phyloP scores from a whole-genome alignment of 2,113 vertebrate species.

The Cynopterus brachyotis region DNA sequence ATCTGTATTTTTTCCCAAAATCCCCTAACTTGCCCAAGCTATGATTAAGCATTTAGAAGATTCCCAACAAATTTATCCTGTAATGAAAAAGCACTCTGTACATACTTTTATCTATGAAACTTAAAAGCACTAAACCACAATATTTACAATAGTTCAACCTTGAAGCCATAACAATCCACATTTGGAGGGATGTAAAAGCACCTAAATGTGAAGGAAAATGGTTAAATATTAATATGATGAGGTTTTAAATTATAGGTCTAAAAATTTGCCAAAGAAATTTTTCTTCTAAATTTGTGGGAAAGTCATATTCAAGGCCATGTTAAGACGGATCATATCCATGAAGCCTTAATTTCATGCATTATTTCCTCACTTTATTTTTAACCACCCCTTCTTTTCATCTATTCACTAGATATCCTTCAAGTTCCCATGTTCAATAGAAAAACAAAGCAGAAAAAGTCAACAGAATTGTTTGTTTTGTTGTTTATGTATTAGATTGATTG shows the following conservation, averaged over 20 bases:
- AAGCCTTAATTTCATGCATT: not conserved
- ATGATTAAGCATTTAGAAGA: conserved; percentile 33
- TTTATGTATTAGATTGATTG: not conserved
- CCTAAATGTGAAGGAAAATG: not conserved
- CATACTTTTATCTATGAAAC: not conserved
- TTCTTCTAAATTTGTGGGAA: conserved; percentile 7
- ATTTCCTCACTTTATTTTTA: not conserved
- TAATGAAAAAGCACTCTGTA: conserved; percentile 47
- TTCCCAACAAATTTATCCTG: not conserved
- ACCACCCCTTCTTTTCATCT: not conserved
- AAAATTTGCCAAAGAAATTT: not conserved
- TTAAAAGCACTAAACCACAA: conserved; percentile 38
- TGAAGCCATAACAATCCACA: conserved; percentile 8
- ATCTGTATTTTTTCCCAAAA: not conserved
- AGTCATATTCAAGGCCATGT: not conserved
- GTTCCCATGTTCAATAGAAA: not conserved
- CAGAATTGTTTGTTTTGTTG: not conserved
- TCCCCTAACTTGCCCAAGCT: not conserved
- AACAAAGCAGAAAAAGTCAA: not conserved
- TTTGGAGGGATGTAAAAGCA: conserved; percentile 17
- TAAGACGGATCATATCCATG: not conserved
- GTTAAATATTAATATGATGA: conserved; percentile 46
- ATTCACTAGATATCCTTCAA: conserved; percentile 19
- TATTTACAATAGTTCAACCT: conserved; percentile 36
- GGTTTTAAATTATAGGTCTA: not conserved